phyloP scores from a whole-genome alignment of 2,797 vertebrate species.

The Ataeniobius toweri region DNA sequence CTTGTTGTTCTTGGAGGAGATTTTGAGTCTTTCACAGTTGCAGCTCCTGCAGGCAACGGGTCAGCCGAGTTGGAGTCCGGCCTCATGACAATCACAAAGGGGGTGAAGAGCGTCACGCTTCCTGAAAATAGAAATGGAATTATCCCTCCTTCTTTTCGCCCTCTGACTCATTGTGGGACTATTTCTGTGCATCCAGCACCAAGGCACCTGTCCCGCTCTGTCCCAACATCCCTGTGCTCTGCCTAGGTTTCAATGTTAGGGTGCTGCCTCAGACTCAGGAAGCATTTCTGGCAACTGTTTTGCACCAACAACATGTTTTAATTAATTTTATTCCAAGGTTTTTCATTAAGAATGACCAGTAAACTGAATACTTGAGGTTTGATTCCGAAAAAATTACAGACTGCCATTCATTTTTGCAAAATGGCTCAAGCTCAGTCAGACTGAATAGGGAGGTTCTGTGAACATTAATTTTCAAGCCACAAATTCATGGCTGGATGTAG shows the following conservation, averaged over 20 bases:
- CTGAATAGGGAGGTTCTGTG: not conserved
- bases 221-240: constrained; percentile 37
- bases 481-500: not conserved
- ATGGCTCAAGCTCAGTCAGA: not conserved
- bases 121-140: constrained; percentile 72
- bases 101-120: constrained; percentile 41
- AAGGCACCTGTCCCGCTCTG: constrained; percentile 72
- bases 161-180: constrained; percentile 76
- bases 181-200: constrained; percentile 67
- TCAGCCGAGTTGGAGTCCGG: constrained; percentile 17
- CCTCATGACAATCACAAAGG: constrained; percentile 56
- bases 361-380: not conserved
- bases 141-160: constrained; percentile 64
- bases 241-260: constrained; percentile 14
- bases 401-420: not conserved
- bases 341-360: not conserved
- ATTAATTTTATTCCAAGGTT: not conserved
- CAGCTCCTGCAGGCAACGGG: constrained; percentile 45
- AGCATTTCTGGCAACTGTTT: not conserved
- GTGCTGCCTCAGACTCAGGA: not conserved
- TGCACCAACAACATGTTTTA: not conserved
- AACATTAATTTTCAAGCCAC: not conserved
- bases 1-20: constrained; percentile 20
- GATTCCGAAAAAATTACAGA: not conserved
- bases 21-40: constrained; percentile 40